A percentile compares a stretch with the other conserved stretches of the same genome.
These are phyloP conservation scores for Conger conger DNA, from an alignment of 2,113 vertebrate genomes.

Conservation along the genomic window DNA sequence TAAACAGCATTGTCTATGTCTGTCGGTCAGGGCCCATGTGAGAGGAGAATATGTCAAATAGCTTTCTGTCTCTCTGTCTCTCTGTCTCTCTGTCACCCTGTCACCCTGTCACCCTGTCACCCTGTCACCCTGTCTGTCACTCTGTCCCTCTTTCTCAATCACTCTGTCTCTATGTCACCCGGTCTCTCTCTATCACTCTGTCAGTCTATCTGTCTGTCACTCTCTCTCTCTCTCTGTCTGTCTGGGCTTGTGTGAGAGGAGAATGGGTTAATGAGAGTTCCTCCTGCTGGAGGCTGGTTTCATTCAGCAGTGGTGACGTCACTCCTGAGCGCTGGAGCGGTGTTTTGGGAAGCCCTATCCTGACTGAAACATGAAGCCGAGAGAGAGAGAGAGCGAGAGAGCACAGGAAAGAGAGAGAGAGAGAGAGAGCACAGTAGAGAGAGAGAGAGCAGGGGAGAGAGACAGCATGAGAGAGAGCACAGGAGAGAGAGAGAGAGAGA, in stretches of 20 bases:
- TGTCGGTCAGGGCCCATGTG: too few relatives aligned
- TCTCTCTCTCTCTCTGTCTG: not conserved
- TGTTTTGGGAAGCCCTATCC: constrained; percentile 50
- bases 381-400: constrained; percentile 39
- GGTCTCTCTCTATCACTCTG: not conserved
- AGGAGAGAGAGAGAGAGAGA: constrained; percentile 35
- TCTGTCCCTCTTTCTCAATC: too few relatives aligned
- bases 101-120: not conserved
- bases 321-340: constrained; percentile 24
- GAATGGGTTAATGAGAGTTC: constrained; percentile 47
- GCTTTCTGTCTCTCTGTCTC: not conserved
- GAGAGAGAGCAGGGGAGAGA: constrained; percentile 19
- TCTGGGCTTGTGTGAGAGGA: constrained; percentile 2
- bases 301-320: constrained; percentile 56
- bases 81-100: not conserved
- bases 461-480: constrained; percentile 5
- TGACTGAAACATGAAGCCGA: constrained; percentile 66
- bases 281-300: constrained; percentile 37
- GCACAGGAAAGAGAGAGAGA: constrained; percentile 37
- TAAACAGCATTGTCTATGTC: not conserved
- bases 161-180: not conserved
- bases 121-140: too few relatives aligned
- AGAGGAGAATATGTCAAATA: not conserved
- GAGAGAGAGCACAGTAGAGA: constrained; percentile 37
- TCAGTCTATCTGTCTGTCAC: not conserved